These are phyloP conservation scores for Hyphantria cunea DNA, from an alignment of 1,140 invertebrate species.

Conservation along the genomic window DNA sequence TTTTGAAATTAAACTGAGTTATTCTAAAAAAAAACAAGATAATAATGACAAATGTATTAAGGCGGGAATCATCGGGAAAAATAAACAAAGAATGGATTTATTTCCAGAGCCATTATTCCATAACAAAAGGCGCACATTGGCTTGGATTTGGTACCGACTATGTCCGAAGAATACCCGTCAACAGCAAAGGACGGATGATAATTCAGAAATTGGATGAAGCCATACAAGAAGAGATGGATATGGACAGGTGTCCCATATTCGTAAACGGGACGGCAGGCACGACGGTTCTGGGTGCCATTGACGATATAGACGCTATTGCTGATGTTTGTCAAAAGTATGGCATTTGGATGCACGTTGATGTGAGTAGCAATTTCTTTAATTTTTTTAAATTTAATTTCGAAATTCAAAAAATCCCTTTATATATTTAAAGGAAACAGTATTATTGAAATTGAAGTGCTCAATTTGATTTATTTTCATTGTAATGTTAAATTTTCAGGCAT, in stretches of 20 bases:
- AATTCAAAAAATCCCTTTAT: too few relatives aligned
- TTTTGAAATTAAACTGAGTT: too few relatives aligned
- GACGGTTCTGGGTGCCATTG: constrained; percentile 92
- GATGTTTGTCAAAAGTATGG: constrained; percentile 84
- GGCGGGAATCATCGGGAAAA: too few relatives aligned
- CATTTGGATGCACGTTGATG: constrained; percentile 95
- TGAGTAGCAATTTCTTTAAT: too few relatives aligned
- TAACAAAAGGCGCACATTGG: constrained; percentile 90
- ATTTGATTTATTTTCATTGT: too few relatives aligned
- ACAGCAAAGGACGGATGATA: constrained; percentile 86
- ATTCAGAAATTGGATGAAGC: constrained; percentile 81
- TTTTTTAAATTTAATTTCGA: too few relatives aligned
- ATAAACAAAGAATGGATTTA: too few relatives aligned
- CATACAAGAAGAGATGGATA: constrained; percentile 74
- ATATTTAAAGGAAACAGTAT: too few relatives aligned
- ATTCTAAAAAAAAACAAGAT: too few relatives aligned
- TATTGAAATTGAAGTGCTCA: too few relatives aligned
- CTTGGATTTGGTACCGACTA: constrained; percentile 91
- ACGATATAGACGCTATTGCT: constrained; percentile 89
- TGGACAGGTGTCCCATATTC: constrained; percentile 84
- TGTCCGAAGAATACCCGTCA: constrained; percentile 86
- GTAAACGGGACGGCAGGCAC: constrained; percentile 90
- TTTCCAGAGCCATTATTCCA: constrained; percentile 92
- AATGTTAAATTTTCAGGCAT: constrained; percentile 88
- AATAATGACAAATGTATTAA: too few relatives aligned